Evolutionary conservation across 30 jellyfish, hydroid and myxozoan genomes (phyloP).

Genomic region (Turritopsis rubra): DNA sequence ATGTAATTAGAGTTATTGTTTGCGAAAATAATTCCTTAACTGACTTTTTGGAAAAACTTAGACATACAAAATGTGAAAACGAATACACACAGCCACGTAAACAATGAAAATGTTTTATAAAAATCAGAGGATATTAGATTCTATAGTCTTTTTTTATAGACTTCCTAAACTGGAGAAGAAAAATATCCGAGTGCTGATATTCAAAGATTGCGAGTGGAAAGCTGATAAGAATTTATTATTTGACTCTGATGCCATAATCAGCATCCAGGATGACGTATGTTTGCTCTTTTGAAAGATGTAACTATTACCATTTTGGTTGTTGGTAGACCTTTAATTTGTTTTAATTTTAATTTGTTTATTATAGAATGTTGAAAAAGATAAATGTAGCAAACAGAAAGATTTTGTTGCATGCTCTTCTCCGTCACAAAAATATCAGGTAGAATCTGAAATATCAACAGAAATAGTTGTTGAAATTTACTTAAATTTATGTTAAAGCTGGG

Average conservation of each 20-base stretch:
- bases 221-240: conserved; percentile 71
- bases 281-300: not conserved
- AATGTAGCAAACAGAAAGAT: not conserved
- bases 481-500: too few species aligned
- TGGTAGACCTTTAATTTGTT: not conserved
- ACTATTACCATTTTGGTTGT: not conserved
- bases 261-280: conserved; percentile 42
- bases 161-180: conserved; percentile 59
- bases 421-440: not conserved
- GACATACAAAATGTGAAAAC: too few species aligned
- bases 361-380: not conserved
- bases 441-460: too few species aligned
- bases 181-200: conserved; percentile 79
- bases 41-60: too few species aligned
- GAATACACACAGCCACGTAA: too few species aligned
- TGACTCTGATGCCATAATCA: conserved; percentile 90
- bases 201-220: conserved; percentile 71
- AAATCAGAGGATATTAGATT: not conserved
- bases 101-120: too few species aligned
- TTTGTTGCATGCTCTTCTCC: not conserved
- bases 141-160: conserved; percentile 23
- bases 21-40: too few species aligned
- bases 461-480: too few species aligned
- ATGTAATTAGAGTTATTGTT: too few species aligned
- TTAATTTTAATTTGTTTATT: not conserved